Evolutionary conservation across 2,797 vertebrate species (phyloP).

Genomic region (Pogonophryne albipinna): DNA sequence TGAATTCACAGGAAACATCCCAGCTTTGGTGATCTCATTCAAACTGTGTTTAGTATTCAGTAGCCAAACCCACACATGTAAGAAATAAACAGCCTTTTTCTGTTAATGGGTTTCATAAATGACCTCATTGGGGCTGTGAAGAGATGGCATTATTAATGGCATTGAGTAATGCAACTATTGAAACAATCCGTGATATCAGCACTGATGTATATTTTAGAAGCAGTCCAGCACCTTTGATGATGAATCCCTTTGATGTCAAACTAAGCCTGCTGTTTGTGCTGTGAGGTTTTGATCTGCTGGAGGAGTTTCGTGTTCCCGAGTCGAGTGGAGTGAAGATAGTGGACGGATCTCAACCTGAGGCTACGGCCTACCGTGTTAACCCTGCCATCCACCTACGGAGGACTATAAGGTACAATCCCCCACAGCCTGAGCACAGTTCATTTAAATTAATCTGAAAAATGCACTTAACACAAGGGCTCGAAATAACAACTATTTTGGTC

Average conservation of each 20-base stretch:
- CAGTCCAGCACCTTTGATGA: conserved; percentile 26
- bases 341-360: conserved; percentile 79
- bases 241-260: conserved; percentile 20
- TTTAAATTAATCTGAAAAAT: neutral
- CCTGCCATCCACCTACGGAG: conserved; percentile 76
- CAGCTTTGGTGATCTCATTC: conserved; percentile 32
- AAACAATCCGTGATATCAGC: conserved; percentile 28
- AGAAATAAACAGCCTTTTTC: conserved; percentile 29
- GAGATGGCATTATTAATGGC: conserved; percentile 22
- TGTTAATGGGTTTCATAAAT: conserved; percentile 35
- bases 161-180: conserved; percentile 30
- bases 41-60: conserved; percentile 34
- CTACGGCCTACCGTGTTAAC: conserved; percentile 81
- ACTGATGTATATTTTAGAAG: conserved; percentile 35
- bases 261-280: conserved; percentile 58
- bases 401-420: conserved; percentile 78
- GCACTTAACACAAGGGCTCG: no score
- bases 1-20: conserved; percentile 6
- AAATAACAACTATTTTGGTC: no score
- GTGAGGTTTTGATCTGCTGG: conserved; percentile 84
- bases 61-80: conserved; percentile 22
- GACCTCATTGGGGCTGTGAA: conserved; percentile 39
- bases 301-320: conserved; percentile 81
- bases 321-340: conserved; percentile 74
- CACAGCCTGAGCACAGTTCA: neutral